Base-by-base conservation (phyloP, 2,113 vertebrate species). In the Dasyprocta punctata region DNA sequence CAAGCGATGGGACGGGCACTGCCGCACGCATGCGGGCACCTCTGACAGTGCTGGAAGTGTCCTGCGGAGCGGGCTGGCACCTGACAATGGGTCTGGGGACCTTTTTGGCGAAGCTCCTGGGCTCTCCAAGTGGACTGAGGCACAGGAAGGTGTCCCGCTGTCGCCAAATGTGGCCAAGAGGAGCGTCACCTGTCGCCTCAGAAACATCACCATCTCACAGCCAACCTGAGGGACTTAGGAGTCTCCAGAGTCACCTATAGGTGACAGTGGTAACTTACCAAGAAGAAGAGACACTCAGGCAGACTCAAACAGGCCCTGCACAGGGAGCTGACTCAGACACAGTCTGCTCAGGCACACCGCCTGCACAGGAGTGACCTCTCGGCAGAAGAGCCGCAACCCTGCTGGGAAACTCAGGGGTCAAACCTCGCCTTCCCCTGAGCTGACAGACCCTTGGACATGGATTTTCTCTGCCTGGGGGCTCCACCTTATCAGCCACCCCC, bases 161-260 rank as follows among this genome's bases (percentile, higher is more conserved):
- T 44, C 75, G 52, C 92, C 73, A 7, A 26, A 11, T 9, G 33
- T n/a, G 56, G 9, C 9, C 73, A 11, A 1, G 0, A 38, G 9
- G 3, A 81, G 20, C 14, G 7, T 6, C 0, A 0, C n/a, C 41
- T 13, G 49, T 30, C 84, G 47, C 78, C 54, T 36, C 69, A 19
- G 44, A 86, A 30, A 19, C 0, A 19, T 28, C 49, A 2, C 24
- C 1, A 4, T 2, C 75, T 41, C 54, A 28, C 41, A 36, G 6
- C 58, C n/a, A 12, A 36, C 41, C 22, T 20, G 0, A 49, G 82
- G 56, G 16, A 10, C 1, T 61, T 44, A 0, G 38, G 67, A 14
- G 12, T 69, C 56, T 4, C 77, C 56, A 11, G 0, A 9, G 44
- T 36, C 56, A 58, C 44, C 7, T 0, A 7, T 1, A 7, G 30